A percentile compares a stretch with the other conserved stretches of the same genome.
Evolutionary conservation across 1,140 invertebrate genomes (phyloP).

Genomic region (Mercenaria mercenaria): DNA sequence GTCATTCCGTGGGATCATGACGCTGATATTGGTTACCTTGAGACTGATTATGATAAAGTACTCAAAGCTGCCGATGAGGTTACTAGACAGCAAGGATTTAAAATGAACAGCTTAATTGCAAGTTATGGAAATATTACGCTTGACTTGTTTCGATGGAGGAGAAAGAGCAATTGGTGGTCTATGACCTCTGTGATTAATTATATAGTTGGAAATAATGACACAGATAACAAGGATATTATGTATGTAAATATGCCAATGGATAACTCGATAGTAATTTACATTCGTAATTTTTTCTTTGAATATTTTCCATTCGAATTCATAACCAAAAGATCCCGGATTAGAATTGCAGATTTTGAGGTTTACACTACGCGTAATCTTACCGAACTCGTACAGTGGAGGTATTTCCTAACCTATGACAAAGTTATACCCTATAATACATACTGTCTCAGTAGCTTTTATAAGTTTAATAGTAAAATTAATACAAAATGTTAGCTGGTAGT

Average conservation of each 20-base stretch:
- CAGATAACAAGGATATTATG: background rate
- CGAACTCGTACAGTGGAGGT: background rate
- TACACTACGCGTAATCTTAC: background rate
- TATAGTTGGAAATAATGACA: background rate
- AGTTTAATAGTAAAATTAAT: too few species aligned
- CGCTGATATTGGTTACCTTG: background rate
- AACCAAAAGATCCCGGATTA: background rate
- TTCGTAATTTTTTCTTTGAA: constrained; percentile 7
- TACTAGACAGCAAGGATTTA: background rate
- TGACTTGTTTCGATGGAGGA: background rate
- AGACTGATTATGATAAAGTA: background rate
- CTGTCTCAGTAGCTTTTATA: background rate
- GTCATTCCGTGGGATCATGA: background rate
- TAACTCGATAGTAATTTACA: background rate
- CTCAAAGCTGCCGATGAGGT: background rate
- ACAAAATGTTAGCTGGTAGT: too few species aligned
- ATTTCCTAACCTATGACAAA: background rate
- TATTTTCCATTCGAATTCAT: background rate
- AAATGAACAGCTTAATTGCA: constrained; percentile 10
- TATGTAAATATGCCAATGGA: background rate
- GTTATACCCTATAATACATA: background rate
- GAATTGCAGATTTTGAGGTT: background rate
- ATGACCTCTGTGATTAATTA: background rate
- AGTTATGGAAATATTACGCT: background rate
- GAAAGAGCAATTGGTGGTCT: background rate